These are phyloP conservation scores for Lota lota DNA, from an alignment of 2,113 vertebrate species.

Conservation along the genomic window DNA sequence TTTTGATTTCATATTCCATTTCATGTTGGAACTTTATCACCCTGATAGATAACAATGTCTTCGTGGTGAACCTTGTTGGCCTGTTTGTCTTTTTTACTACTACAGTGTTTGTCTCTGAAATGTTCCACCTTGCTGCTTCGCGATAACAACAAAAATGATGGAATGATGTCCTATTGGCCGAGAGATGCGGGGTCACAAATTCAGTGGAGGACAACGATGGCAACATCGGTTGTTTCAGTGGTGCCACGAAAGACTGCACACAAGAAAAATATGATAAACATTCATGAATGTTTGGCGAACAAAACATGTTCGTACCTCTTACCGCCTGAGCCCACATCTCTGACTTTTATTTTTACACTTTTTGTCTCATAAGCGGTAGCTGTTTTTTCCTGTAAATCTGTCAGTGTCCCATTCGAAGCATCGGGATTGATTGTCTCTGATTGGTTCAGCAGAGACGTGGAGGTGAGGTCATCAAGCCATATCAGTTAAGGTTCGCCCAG, in stretches of 20 bases:
- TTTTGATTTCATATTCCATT: not conserved
- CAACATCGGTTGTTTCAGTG: not conserved
- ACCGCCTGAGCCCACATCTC: constrained; percentile 11
- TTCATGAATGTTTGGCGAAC: constrained; percentile 18
- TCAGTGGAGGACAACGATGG: too few species aligned
- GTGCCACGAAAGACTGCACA: not conserved
- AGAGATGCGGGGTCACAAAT: too few species aligned
- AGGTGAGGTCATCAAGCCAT: constrained; percentile 81
- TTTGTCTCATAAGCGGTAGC: not conserved
- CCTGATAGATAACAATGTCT: not conserved
- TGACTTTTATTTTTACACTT: constrained; percentile 31
- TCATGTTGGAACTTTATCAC: not conserved
- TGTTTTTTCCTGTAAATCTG: constrained; percentile 60
- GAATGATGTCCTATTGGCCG: too few species aligned
- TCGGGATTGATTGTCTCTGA: constrained; percentile 67
- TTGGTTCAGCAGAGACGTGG: constrained; percentile 61
- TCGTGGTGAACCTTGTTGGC: too few species aligned
- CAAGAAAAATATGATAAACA: constrained; percentile 23
- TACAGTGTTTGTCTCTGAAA: too few species aligned
- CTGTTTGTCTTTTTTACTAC: too few species aligned
- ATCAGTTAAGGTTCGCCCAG: constrained; percentile 30
- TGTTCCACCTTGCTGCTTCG: not conserved
- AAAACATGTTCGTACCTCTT: constrained; percentile 14
- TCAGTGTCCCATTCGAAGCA: constrained; percentile 70
- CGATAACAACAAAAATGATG: constrained; percentile 1